Evolutionary conservation across 2,797 vertebrate species (phyloP).

Genomic region (Eulemur rubriventer): DNA sequence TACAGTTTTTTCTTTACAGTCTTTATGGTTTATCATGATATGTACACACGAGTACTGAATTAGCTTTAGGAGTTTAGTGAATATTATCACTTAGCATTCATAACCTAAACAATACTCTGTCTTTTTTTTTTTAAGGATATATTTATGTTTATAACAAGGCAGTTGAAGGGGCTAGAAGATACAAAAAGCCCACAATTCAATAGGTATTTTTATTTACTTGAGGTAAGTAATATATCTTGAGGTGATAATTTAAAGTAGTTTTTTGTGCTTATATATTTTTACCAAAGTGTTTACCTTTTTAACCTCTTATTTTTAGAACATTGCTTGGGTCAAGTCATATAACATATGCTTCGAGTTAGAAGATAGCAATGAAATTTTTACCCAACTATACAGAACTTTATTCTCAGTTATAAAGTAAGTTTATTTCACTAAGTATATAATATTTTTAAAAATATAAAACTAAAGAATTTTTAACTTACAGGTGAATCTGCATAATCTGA

Average conservation of each 20-base stretch:
- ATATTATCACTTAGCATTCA: constrained; percentile 4
- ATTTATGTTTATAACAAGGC: constrained; percentile 99
- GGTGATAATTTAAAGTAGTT: not conserved
- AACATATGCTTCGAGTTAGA: constrained; percentile 99
- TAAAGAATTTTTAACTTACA: not conserved
- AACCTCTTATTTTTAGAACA: constrained; percentile 89
- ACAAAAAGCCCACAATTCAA: constrained; percentile 99
- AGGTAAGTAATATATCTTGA: constrained; percentile 86
- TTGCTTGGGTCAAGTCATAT: constrained; percentile 99
- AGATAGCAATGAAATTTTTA: constrained; percentile 99
- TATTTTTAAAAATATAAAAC: not conserved
- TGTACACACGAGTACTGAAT: not conserved
- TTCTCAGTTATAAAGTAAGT: constrained; percentile 99
- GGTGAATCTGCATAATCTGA: not conserved
- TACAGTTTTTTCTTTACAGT: not conserved
- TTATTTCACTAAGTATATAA: constrained; percentile 40
- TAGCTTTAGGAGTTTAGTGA: not conserved
- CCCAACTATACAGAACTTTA: constrained; percentile 96
- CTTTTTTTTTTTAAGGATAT: constrained; percentile 91
- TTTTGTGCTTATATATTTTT: constrained; percentile 34
- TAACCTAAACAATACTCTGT: constrained; percentile 62
- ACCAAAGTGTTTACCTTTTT: constrained; percentile 36
- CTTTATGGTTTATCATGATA: not conserved
- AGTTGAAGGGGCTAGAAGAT: constrained; percentile 97
- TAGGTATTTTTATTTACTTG: constrained; percentile 98